Evolutionary conservation across 1,140 invertebrate species (phyloP), one percentile per base, ranked within the genome.

Genomic region (Anagrus nilaparvatae): DNA sequence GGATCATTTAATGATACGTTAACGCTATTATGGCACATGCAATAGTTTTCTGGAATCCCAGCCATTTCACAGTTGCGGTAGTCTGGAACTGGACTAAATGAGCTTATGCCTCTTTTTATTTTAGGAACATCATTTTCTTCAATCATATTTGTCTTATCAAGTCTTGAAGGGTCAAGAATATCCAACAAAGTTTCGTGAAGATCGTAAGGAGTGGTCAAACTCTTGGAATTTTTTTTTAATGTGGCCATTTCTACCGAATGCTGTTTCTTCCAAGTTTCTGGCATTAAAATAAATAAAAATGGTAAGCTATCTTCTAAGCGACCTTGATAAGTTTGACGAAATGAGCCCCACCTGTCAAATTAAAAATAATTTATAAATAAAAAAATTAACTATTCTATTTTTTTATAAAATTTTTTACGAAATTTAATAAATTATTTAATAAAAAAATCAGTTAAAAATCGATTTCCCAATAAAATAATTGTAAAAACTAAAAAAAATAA

Each of bases 11-110:
- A 59, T 0, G 68, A 51, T 9, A 79, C 52, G 45, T 75, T 73
- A 29, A 60, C 56, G 8, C 69, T 73, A 40, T 71, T 71, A 45
- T 84, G 76, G 53, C 89, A 94, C 12, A 83, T 82, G 55, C 88
- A 94, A 79, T 83, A 92, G 52, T 90, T 82, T 21, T 79, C 75
- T 1, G 79, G 74, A 27, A 94, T 87, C 0, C 70, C 76, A 0
- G 87, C 87, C 34, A 69, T 64, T 19, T 72, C 59, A 59, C 90
- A 94, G 1, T 79, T 88, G 8, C 90, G 67, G 28, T 76, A 72
- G n/a, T 60, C 60, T 0, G 82, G 76, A 28, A 92, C 74, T 0
- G 77, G 71, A 4, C 76, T 57, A 54, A 91, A 87, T 37, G 87
- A 70, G 58, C 87, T 91, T 12, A 86, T 81, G 3, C 83, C 78